Base-by-base conservation (phyloP, 2,797 vertebrate species). In the Scarus forsteni region DNA sequence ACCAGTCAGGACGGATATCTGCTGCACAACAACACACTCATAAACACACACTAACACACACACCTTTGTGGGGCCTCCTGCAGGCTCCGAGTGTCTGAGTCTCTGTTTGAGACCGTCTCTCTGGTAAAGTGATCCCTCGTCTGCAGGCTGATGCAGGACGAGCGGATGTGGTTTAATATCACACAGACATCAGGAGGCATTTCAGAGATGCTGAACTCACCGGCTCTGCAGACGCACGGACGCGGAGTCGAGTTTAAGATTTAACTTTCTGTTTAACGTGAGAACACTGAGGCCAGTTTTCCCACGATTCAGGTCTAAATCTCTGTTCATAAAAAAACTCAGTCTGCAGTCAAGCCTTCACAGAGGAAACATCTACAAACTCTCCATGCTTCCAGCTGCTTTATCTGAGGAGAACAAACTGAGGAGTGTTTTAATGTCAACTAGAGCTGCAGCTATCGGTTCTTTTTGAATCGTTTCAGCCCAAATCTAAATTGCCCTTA, bases 51-150 rank as follows among this genome's bases (percentile, higher is more conserved):
- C 27, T n/a, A n/a, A 27, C 27, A 9, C 27, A 27, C 27, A 27
- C 27, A 27, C 27, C 27, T 27, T 27, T 27, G 27, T 2, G 27
- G 27, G 27, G 27, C 27, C 27, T 27, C 27, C 27, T 27, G 27
- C 27, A 27, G 27, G 2, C 27, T n/a, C n/a, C n/a, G n/a, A n/a
- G n/a, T 2, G 27, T 27, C 27, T 27, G 27, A 27, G 2, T 69
- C 39, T 0, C 50, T 67, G 53, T 79, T 71, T 80, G 66, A 75
- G 55, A 66, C 75, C 63, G 46, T 40, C 43, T 53, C 58, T 81
- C 73, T 77, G 79, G 73, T 71, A 59, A 83, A 85, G 59, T 6
- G 52, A 86, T 76, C 74, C 3, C 35, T 60, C 73, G 70, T 53
- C 53, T 70, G 43, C 34, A 69, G 54, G 52, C 59, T 44, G 48